Conservation (phyloP, 2,113 vertebrate species). For the Pygoscelis adeliae region DNA sequence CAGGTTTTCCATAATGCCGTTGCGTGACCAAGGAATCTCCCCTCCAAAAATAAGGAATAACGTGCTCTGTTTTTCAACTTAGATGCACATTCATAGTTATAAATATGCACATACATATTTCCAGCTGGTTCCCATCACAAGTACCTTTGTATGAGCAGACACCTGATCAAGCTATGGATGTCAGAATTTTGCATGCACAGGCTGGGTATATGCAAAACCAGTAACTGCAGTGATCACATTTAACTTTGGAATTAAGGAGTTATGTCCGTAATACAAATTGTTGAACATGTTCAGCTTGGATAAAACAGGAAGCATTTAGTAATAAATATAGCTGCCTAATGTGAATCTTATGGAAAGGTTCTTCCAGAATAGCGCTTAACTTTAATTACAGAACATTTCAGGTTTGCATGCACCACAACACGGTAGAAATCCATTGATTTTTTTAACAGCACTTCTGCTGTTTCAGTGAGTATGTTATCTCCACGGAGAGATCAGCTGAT, state of each 20-base stretch:
- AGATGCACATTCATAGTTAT: neutral
- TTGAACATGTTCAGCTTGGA: neutral
- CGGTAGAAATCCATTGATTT: neutral
- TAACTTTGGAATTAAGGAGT: neutral
- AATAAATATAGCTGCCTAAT: neutral
- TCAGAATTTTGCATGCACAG: neutral
- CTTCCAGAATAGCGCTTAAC: neutral
- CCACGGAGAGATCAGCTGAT: neutral
- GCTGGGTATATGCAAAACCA: neutral
- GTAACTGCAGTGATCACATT: neutral
- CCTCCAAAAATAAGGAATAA: neutral
- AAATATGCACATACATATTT: neutral
- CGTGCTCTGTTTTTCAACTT: neutral
- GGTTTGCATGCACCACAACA: neutral
- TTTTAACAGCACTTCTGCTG: neutral
- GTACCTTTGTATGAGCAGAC: neutral
- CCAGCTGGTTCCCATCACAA: neutral
- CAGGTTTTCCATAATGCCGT: neutral
- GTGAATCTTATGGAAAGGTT: neutral
- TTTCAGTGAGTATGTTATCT: neutral
- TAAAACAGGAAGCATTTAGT: neutral
- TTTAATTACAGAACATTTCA: neutral
- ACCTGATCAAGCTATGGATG: neutral
- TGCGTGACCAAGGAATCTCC: neutral
- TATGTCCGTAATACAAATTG: neutral